Evolutionary conservation across 2,113 vertebrate genomes (phyloP), one percentile per base, ranked within the genome.

Genomic region (Phasianus colchicus): DNA sequence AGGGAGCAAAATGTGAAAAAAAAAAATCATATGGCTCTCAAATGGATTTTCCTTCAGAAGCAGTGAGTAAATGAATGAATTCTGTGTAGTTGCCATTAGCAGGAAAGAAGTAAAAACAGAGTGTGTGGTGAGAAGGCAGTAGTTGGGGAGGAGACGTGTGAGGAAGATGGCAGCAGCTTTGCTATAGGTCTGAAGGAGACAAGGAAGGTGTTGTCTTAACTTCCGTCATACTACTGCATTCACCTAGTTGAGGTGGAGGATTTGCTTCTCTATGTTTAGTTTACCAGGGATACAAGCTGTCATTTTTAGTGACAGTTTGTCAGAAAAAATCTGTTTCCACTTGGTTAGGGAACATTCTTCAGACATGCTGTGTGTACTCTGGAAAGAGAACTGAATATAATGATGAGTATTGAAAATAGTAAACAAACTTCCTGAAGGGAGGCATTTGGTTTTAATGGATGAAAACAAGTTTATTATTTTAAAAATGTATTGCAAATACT

Each of bases 331-430:
- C 50, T 70, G 73, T 95, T 95, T 95, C 84, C 72, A 77, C 73
- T 92, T 66, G 50, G 43, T 90, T 89, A 94, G 60, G 78, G 79
- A 96, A 96, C 86, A 74, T 95, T 96, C 79, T 97, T 85, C 72
- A 92, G 92, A 66, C 82, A 54, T 70, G 67, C 45, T 79, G 42
- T 93, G 86, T 93, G 91, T 95, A 89, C 82, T 92, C 90, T 95
- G 95, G 90, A 94, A 96, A 92, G 36, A 84, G 43, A 91, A 91
- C 21, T 55, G 90, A 94, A 96, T 94, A 79, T 77, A 95, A 91
- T 36, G 90, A 92, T 93, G 86, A 90, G 73, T 70, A 95, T 54
- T 95, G 94, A 96, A 96, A 94, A 93, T 50, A 93, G 83, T 82
- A 94, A 96, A 90, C 84, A 97, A 95, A 91, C 89, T 63, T 87